Base-by-base conservation (phyloP, 2,797 vertebrate species). In the Spondyliosoma cantharus region DNA sequence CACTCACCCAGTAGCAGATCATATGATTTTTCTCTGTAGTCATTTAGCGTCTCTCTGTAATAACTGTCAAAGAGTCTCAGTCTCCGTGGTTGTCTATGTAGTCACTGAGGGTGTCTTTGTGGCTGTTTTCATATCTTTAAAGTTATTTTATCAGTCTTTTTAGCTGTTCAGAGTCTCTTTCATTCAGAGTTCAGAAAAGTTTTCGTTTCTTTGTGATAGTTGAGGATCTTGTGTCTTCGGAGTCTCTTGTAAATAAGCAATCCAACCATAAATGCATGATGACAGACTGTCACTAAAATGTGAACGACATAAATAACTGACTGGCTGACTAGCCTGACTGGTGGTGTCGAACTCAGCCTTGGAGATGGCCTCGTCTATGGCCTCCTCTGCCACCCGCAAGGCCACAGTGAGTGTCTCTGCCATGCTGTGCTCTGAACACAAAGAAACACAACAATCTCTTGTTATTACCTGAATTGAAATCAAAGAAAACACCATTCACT, bases 321-420 rank as follows among this genome's bases (percentile, higher is more conserved):
- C n/a, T n/a, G n/a, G n/a, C n/a, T n/a, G n/a, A n/a, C n/a, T n/a
- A n/a, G n/a, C 98, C 96, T 97, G 94, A 85, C 92, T 96, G 90
- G 95, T 93, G 64, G 93, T 90, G 71, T 95, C 94, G 25, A 94
- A 93, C 87, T 97, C 97, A 37, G 97, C 97, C 86, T 96, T 97
- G 74, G 95, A 95, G 86, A 99, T 99, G 49, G 97, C 98, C 87
- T 99, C 98, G 81, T 99, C 97, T 63, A 99, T 94, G 78, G 97
- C 96, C 85, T 99, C 98, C 87, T 98, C 97, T 61, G 98, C 98
- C 92, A 99, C 98, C 16, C 96, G 96, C 57, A 96, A 85, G 67
- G 98, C 97, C 62, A 98, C 97, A 19, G 94, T 95, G 87, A 98
- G 90, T 3, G 96, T 97, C 89, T 99, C 97, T 76, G 96, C 95